Conservation (phyloP, 1,140 invertebrate genomes). For the Rhyzopertha dominica region DNA sequence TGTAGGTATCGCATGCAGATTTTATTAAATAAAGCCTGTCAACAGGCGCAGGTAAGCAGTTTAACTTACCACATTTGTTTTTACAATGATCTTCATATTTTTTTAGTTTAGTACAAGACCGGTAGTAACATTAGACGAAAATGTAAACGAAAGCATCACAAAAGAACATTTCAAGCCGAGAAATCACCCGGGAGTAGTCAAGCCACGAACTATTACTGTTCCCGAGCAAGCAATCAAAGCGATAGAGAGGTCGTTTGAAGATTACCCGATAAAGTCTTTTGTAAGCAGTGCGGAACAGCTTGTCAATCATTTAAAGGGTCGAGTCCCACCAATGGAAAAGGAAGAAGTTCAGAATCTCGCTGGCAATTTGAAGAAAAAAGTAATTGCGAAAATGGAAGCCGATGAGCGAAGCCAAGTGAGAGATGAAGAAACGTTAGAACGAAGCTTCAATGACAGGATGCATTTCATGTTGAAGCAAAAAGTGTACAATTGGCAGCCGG, state of each 20-base stretch:
- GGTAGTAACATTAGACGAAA: conserved; percentile 47
- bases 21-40: no score
- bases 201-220: conserved; percentile 47
- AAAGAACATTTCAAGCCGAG: conserved; percentile 57
- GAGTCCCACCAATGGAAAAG: conserved; percentile 59
- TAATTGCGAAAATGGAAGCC: conserved; percentile 51
- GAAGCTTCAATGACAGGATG: conserved; percentile 36
- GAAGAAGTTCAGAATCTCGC: conserved; percentile 47
- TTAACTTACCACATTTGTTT: no score
- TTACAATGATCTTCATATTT: no score
- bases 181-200: conserved; percentile 62
- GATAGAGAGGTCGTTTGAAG: conserved; percentile 49
- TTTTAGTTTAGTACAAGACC: conserved; percentile 21
- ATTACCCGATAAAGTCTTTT: conserved; percentile 51
- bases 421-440: conserved; percentile 32
- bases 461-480: conserved; percentile 51
- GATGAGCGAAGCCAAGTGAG: no score
- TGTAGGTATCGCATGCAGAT: no score
- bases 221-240: conserved; percentile 56
- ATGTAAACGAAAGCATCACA: conserved; percentile 51
- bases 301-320: conserved; percentile 53
- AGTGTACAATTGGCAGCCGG: conserved; percentile 66
- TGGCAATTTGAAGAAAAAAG: conserved; percentile 41
- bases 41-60: no score
- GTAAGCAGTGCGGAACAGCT: conserved; percentile 51